Percentiles rank a stretch among this genome's conserved stretches.
Evolutionary conservation across 2,888 invertebrate genomes (phyloP).

Genomic region (Chrysina gloriosa): DNA sequence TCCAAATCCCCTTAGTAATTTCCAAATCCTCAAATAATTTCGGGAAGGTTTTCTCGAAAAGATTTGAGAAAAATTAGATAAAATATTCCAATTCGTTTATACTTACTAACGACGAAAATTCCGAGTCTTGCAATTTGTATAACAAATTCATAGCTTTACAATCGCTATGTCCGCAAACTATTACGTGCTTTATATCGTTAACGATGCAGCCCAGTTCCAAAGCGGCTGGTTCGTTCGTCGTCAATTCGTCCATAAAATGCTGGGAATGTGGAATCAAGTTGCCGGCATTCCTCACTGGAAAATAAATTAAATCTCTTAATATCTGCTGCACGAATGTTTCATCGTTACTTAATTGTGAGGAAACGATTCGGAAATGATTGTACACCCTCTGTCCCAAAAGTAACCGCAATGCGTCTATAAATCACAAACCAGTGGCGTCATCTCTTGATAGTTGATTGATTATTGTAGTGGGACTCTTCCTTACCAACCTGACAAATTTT

Average conservation of each 20-base stretch:
- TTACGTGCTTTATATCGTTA: conserved; percentile 90
- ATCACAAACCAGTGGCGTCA: too few species aligned
- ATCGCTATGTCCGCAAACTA: conserved; percentile 97
- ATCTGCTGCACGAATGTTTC: background rate
- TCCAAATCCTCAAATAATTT: too few species aligned
- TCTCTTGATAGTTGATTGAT: too few species aligned
- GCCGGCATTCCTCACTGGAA: conserved; percentile 93
- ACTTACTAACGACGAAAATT: conserved; percentile 76
- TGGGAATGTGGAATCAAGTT: conserved; percentile 94
- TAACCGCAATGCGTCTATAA: too few species aligned
- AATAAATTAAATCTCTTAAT: background rate
- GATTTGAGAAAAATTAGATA: background rate
- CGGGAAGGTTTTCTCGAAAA: too few species aligned
- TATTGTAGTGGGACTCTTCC: too few species aligned
- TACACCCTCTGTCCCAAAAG: too few species aligned
- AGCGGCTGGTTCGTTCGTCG: conserved; percentile 95
- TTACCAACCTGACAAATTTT: too few species aligned
- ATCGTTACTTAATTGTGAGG: too few species aligned
- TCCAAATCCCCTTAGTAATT: too few species aligned
- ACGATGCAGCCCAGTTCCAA: conserved; percentile 93
- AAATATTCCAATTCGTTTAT: too few species aligned
- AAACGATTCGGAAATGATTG: too few species aligned
- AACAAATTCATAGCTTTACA: conserved; percentile 98
- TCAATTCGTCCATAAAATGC: conserved; percentile 86
- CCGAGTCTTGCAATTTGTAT: conserved; percentile 82